Conservation (phyloP, 2,888 invertebrate genomes). For the Platycheirus rosarum region DNA sequence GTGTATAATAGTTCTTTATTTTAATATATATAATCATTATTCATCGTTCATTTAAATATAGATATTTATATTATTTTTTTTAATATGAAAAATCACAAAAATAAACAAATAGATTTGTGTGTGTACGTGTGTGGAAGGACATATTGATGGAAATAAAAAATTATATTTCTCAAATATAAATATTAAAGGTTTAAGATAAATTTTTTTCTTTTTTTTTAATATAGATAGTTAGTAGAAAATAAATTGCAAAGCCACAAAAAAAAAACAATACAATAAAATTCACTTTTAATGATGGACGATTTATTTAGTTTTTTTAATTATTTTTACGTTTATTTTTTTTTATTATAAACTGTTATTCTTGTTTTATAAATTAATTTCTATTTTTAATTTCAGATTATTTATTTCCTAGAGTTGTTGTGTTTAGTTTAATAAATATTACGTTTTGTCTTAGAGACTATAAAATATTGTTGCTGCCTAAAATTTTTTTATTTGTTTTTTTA, state of each 20-base stretch:
- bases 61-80: slow-evolving; percentile 31
- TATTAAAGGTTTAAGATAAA: slow-evolving; percentile 38
- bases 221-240: slow-evolving; percentile 43
- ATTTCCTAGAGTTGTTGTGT: slow-evolving; percentile 62
- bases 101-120: slow-evolving; percentile 73
- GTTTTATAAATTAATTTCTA: slow-evolving; percentile 21
- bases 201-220: slow-evolving; percentile 31
- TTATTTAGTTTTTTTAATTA: slow-evolving; percentile 59
- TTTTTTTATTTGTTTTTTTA: slow-evolving; percentile 31
- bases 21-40: slow-evolving; percentile 61
- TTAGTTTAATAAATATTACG: slow-evolving; percentile 70
- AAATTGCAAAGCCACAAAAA: slow-evolving; percentile 60
- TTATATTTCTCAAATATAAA: slow-evolving; percentile 57
- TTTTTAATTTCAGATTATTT: slow-evolving; percentile 57
- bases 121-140: slow-evolving; percentile 66
- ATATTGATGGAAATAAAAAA: slow-evolving; percentile 66
- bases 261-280: slow-evolving; percentile 67
- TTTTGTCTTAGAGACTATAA: slow-evolving; percentile 73
- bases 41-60: slow-evolving; percentile 58
- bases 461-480: slow-evolving; percentile 64
- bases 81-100: slow-evolving; percentile 70
- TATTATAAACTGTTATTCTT: slow-evolving; percentile 64
- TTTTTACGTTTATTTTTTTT: slow-evolving; percentile 46
- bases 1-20: slow-evolving; percentile 59
- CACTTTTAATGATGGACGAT: slow-evolving; percentile 74